Conservation (phyloP, 2,113 vertebrate genomes). For the Erythrolamprus reginae region DNA sequence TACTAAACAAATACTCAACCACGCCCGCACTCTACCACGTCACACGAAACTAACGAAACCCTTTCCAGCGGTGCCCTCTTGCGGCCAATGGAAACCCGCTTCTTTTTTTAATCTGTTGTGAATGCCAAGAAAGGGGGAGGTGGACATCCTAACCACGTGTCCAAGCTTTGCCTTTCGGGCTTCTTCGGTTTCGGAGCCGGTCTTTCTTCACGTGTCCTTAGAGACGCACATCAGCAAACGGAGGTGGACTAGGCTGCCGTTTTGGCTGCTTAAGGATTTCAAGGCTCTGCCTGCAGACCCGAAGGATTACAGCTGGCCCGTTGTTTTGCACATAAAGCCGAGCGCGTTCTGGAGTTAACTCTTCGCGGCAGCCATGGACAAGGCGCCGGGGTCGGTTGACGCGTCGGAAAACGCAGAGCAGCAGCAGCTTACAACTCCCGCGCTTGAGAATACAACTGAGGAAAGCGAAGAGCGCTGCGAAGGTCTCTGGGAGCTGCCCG, state of each 20-base stretch:
- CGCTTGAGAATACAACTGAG: not conserved
- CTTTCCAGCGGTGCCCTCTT: not conserved
- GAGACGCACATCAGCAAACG: not conserved
- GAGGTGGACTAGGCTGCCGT: not conserved
- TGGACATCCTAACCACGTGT: not conserved
- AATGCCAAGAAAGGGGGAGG: fast-evolving
- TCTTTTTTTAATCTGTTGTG: not conserved
- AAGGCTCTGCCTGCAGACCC: not conserved
- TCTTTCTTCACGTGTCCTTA: not conserved
- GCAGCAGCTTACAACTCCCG: not conserved
- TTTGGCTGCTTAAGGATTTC: not conserved
- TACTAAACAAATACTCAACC: not conserved
- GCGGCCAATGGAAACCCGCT: not conserved
- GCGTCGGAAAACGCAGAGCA: not conserved
- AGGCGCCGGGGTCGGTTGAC: not conserved
- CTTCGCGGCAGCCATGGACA: not conserved
- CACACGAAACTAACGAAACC: not conserved
- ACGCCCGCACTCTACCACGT: not conserved
- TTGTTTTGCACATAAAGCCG: not conserved
- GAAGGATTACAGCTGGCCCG: not conserved
- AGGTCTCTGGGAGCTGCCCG: slow-evolving; percentile 77
- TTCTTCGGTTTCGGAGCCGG: not conserved
- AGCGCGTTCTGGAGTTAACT: not conserved
- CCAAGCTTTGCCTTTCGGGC: not conserved
- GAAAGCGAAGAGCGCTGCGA: slow-evolving; percentile 60